These are phyloP conservation scores for Napeogenes sylphis DNA, from an alignment of 2,888 invertebrate genomes.

Conservation along the genomic window DNA sequence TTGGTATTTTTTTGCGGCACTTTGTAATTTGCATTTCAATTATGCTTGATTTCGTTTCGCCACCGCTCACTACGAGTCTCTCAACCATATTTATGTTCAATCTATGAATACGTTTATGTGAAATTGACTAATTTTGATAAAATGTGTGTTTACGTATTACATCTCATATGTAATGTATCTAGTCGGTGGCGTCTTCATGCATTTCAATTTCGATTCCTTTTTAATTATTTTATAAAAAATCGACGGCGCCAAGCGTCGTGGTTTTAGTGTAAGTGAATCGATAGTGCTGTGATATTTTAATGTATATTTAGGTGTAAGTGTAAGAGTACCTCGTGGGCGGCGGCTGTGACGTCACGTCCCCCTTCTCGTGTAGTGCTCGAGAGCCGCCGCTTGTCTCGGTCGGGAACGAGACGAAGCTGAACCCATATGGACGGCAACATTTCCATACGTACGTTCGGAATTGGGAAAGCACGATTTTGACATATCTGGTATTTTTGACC, in stretches of 20 bases:
- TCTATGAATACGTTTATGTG: too few species aligned
- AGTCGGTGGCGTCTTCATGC: constrained; percentile 47
- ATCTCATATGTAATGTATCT: not conserved
- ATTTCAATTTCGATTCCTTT: constrained; percentile 72
- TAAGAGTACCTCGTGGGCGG: constrained; percentile 32
- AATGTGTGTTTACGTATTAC: not conserved
- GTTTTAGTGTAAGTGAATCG: constrained; percentile 74
- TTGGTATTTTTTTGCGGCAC: constrained; percentile 59
- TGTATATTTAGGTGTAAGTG: constrained; percentile 72
- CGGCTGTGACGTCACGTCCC: constrained; percentile 57
- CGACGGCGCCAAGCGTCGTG: constrained; percentile 65
- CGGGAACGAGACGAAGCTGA: constrained; percentile 6
- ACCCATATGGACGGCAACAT: constrained; percentile 23
- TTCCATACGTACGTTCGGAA: too few species aligned
- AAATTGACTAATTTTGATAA: too few species aligned
- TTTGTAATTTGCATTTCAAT: constrained; percentile 52
- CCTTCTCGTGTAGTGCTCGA: too few species aligned
- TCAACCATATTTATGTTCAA: not conserved
- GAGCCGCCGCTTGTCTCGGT: too few species aligned
- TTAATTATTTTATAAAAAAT: constrained; percentile 44
- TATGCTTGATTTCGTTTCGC: constrained; percentile 45
- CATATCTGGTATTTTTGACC: too few species aligned
- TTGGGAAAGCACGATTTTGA: too few species aligned
- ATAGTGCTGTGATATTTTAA: constrained; percentile 78
- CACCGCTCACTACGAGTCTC: constrained; percentile 29